These are phyloP conservation scores for Elymnias hypermnestra DNA, from an alignment of 1,140 invertebrate genomes.

Conservation along the genomic window DNA sequence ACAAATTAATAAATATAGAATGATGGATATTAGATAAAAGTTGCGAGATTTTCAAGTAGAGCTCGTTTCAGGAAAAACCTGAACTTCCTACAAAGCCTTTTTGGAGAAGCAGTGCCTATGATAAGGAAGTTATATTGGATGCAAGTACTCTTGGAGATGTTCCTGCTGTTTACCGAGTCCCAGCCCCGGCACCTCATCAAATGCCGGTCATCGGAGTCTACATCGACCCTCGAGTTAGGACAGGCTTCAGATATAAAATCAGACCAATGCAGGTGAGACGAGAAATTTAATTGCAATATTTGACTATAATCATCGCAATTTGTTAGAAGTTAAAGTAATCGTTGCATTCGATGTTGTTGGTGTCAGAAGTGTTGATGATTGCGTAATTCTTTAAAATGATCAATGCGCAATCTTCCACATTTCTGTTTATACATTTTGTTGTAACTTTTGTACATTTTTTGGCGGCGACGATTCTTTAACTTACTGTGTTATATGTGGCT, in stretches of 20 bases:
- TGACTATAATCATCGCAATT: constrained; percentile 20
- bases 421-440: constrained; percentile 28
- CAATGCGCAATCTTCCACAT: constrained; percentile 61
- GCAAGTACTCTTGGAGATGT: constrained; percentile 78
- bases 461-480: constrained; percentile 42
- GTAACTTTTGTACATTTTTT: constrained; percentile 7
- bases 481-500: constrained; percentile 44
- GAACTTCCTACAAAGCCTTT: constrained; percentile 41
- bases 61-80: constrained; percentile 44
- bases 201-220: constrained; percentile 85
- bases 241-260: constrained; percentile 86
- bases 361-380: constrained; percentile 64
- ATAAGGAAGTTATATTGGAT: constrained; percentile 71
- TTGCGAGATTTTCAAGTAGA: background rate
- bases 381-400: too few species aligned
- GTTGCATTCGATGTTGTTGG: constrained; percentile 23
- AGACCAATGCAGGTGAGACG: constrained; percentile 77
- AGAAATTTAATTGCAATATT: constrained; percentile 36
- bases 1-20: background rate
- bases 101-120: constrained; percentile 40
- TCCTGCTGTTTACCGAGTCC: constrained; percentile 80
- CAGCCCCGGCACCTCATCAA: constrained; percentile 78
- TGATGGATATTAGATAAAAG: background rate
- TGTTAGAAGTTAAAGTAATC: constrained; percentile 29
- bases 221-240: constrained; percentile 82